Evolutionary conservation across 2,113 vertebrate species (phyloP), one percentile per base, ranked within the genome.

Genomic region (Pachyramphus minor): DNA sequence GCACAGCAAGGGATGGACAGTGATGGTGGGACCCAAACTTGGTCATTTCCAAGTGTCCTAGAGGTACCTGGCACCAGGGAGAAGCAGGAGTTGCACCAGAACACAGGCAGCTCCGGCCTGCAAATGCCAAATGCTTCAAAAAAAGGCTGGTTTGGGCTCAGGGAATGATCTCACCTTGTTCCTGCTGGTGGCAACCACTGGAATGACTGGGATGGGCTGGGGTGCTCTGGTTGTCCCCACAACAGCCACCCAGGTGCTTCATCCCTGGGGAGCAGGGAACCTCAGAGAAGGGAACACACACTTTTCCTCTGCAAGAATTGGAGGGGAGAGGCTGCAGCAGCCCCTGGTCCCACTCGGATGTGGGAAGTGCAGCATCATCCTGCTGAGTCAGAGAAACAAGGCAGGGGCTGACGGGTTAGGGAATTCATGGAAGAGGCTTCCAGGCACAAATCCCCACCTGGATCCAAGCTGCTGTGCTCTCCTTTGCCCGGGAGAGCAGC

Each of bases 281-380:
- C n/a, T 49, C 72, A 18, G 64, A 49, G 28, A 27, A 53, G 31
- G 56, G n/a, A 31, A 49, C 31, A 64, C 37, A 17, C 0, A 0
- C 1, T 16, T 85, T 85, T 66, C 9, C 20, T 73, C 31, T 0
- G 0, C 0, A 12, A 45, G 68, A 77, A 27, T 4, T 8, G 41
- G 41, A 79, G 62, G 22, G 52, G 69, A n/a, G 66, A 0, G 0
- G 64, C 69, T 0, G 3, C 5, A 4, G 58, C n/a, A 77, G 63
- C 59, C 53, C 64, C 5, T 0, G 2, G 27, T 68, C 37, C 84
- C 7, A 20, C 49, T 63, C 3, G 23, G 69, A 11, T 25, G 31
- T 62, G 62, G 82, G 59, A 90, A 44, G 73, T 3, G 7, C 67
- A 80, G 47, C 42, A 21, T 15, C 68, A 4, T 24, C 62, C 68